Base-by-base conservation (phyloP, 2,113 vertebrate genomes). In the Gallinago paraguaiae region DNA sequence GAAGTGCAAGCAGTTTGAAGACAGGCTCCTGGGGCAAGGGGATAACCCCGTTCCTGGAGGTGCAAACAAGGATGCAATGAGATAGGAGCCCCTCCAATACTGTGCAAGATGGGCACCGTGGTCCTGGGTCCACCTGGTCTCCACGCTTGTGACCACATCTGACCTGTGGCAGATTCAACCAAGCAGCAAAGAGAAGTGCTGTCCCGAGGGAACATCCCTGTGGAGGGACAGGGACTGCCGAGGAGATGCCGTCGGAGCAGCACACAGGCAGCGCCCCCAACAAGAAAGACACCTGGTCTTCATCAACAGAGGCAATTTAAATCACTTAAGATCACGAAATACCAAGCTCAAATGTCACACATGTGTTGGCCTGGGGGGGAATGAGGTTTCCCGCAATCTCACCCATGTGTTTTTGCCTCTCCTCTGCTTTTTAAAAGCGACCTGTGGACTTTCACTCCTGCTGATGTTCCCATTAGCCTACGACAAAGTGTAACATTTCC, bases 21-120 rank as follows among this genome's bases (percentile, higher is more conserved):
- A 65, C 48, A 75, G 17, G 23, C 37, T n/a, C n/a, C 28, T 24
- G 27, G 23, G 17, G 18, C 22, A 19, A 17, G 6, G 60, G 30
- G 30, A 64, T 13, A 48, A 37, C 6, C 5, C n/a, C 2, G 0
- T 16, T 59, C 9, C 25, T 24, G 33, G 57, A 39, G 31, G 35
- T 8, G 17, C 17, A 33, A 31, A 24, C 19, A 28, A 45, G 71
- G 39, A 39, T 3, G 18, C 1, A 0, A 25, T 6, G 22, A 33
- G n/a, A 25, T 43, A 18, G 30, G 22, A 72, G 19, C 6, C n/a
- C 4, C 39, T 69, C 19, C 2, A 2, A 8, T 27, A 11, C 7
- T 0, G 0, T 15, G 20, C 10, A 23, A 48, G 50, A 16, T 14
- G 1, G 5, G 45, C 33, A 27, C 51, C 7, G 0, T 0, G 13